These are phyloP conservation scores for Cryptomyrus ogoouensis DNA, from an alignment of 2,113 vertebrate species.

Conservation along the genomic window DNA sequence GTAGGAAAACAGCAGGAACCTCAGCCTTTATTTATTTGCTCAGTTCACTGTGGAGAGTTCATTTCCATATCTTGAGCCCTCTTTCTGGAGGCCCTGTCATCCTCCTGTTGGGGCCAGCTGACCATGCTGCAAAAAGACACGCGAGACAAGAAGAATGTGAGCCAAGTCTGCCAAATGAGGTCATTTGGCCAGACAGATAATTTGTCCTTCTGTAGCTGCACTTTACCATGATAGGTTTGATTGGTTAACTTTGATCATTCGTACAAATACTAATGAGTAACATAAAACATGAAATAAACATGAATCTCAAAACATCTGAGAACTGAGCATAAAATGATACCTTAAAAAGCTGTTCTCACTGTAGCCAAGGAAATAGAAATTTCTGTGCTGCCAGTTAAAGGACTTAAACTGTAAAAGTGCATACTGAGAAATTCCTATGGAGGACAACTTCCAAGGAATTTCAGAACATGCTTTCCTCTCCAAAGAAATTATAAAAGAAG, in stretches of 20 bases:
- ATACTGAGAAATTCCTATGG: neutral
- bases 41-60: neutral
- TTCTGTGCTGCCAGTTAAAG: constrained; percentile 22
- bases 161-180: neutral
- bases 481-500: neutral
- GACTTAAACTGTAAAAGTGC: neutral
- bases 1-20: neutral
- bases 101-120: neutral
- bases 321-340: neutral
- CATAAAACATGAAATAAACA: neutral
- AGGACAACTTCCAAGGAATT: neutral
- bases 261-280: neutral
- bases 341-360: constrained; percentile 4
- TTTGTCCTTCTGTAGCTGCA: neutral
- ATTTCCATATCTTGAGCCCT: neutral
- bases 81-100: neutral
- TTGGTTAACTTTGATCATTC: neutral
- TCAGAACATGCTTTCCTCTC: neutral
- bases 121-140: neutral
- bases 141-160: neutral
- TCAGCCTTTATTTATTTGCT: neutral
- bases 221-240: neutral
- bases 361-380: neutral
- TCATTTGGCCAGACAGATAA: neutral
- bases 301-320: neutral